Base-by-base conservation (phyloP, 1,140 invertebrate genomes). In the Asbolus verrucosus region DNA sequence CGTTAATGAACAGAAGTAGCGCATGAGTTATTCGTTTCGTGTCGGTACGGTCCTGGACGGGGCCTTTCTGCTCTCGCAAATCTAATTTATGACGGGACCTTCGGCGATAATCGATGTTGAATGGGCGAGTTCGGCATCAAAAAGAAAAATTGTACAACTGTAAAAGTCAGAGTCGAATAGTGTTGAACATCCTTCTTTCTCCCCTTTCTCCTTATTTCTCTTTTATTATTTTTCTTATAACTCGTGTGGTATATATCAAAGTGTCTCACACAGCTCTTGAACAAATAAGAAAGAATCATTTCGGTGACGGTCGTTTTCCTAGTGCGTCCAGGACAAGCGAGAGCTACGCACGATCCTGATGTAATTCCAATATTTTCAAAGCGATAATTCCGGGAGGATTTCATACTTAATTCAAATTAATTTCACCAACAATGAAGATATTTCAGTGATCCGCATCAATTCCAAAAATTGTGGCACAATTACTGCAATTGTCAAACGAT, bases 251-350 rank as follows among this genome's bases (percentile, higher is more conserved):
- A 70, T 70, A 70, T 70, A 70, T 70, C 69, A 70, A 70, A 70
- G 69, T 70, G 69, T 70, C 69, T 60, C 69, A 30, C 46, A 65
- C 69, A 70, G 69, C 69, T 66, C 69, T 67, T 70, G 69, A 70
- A 70, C 69, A 70, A 70, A 70, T 70, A 70, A 70, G 62, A 60
- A 63, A 67, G 65, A 50, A 67, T 50, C 65, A 67, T 67, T 67
- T 36, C 16, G 65, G 65, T 46, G 46, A 38, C 41, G 41, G 43
- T 67, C 65, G 65, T 67, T 67, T 67, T 67, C 13, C 13, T 16
- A 54, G 19, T 6, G 24, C 27, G 27, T 1, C 14, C 13, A 0
- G 27, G 6, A 4, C 19, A 33, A 67, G 33, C 3, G 24, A 31
- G 11, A 8, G 31, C 41, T 36, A 67, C 61, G 33, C 11, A 8